Conservation (phyloP, 2,797 vertebrate genomes). For the Antrozous pallidus region DNA sequence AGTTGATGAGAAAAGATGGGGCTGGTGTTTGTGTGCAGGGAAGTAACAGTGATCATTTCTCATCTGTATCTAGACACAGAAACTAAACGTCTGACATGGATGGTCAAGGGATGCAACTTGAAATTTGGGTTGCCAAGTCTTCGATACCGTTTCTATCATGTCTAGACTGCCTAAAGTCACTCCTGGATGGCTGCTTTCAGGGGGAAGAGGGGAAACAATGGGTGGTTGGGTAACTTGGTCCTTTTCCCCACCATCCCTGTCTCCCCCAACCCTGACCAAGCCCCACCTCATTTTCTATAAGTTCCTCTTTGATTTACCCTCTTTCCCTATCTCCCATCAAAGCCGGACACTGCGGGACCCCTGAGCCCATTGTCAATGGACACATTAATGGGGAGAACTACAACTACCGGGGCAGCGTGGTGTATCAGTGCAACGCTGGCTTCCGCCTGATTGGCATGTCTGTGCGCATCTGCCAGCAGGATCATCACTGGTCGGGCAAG, state of each 20-base stretch:
- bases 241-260: neutral
- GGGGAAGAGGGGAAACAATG: neutral
- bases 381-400: constrained; percentile 97
- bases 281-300: neutral
- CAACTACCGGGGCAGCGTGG: constrained; percentile 96
- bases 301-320: neutral
- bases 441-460: constrained; percentile 98
- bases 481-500: constrained; percentile 96
- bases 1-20: neutral
- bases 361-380: constrained; percentile 95
- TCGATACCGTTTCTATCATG: neutral
- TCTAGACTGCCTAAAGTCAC: neutral
- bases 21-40: neutral
- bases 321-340: constrained; percentile 51
- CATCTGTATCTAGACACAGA: neutral
- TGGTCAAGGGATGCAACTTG: neutral
- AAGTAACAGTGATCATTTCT: neutral
- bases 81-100: neutral
- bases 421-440: constrained; percentile 96
- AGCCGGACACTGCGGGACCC: constrained; percentile 96
- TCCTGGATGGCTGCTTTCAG: neutral
- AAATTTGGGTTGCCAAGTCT: neutral
- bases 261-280: neutral
- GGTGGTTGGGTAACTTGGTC: neutral
- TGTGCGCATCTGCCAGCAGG: constrained; percentile 97